Conservation (phyloP, 2,113 vertebrate species). For the Polypterus senegalus region DNA sequence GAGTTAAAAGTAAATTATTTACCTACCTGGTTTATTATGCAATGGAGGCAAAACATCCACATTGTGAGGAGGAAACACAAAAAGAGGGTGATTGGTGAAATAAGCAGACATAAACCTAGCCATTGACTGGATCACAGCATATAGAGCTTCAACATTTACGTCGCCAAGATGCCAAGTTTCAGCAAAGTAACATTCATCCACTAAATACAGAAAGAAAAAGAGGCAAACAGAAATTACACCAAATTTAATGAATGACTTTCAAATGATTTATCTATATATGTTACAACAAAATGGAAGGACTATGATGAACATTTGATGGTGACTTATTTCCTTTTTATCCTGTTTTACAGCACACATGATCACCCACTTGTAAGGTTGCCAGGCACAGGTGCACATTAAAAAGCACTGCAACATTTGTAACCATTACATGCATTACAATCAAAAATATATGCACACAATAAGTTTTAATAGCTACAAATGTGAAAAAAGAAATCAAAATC, state of each 20-base stretch:
- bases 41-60: slow-evolving; percentile 65
- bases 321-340: too few species aligned
- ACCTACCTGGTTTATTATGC: slow-evolving; percentile 58
- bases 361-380: too few species aligned
- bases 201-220: slow-evolving; percentile 22
- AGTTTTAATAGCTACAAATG: too few species aligned
- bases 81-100: slow-evolving; percentile 71
- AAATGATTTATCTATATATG: neutral
- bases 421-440: too few species aligned
- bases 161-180: slow-evolving; percentile 29
- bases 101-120: slow-evolving; percentile 90
- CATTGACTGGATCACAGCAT: slow-evolving; percentile 65
- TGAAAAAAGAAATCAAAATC: too few species aligned
- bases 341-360: too few species aligned
- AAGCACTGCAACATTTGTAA: too few species aligned
- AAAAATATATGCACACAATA: too few species aligned
- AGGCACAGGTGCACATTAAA: too few species aligned
- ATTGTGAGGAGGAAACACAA: slow-evolving; percentile 68
- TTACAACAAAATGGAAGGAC: neutral
- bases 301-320: too few species aligned
- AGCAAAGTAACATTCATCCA: slow-evolving; percentile 20
- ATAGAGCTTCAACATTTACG: slow-evolving; percentile 50
- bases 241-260: too few species aligned
- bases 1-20: neutral
- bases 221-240: neutral